phyloP scores from a whole-genome alignment of 2,888 invertebrate genomes.

The Dinocampus coccinellae region DNA sequence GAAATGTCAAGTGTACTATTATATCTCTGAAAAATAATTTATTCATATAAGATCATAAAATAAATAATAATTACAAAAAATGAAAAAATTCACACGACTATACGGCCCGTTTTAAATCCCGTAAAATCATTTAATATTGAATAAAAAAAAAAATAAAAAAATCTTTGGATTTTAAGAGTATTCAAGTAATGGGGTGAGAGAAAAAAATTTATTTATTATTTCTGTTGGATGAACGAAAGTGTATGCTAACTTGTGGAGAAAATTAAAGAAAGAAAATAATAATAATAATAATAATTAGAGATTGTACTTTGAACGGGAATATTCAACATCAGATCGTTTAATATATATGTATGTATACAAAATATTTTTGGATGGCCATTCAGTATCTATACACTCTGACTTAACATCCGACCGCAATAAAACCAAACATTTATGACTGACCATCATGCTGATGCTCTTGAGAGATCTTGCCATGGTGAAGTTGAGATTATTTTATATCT shows the following conservation, averaged over 20 bases:
- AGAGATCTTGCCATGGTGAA: conserved; percentile 11
- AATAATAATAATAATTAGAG: neutral
- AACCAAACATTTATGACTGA: conserved; percentile 56
- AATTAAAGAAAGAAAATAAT: neutral
- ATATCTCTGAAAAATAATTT: neutral
- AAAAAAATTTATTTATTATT: no score
- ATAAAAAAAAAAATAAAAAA: neutral
- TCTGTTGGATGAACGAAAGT: neutral
- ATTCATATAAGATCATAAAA: neutral
- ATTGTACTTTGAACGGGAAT: neutral
- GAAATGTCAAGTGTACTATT: neutral
- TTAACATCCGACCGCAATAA: conserved; percentile 47
- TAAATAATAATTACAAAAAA: no score
- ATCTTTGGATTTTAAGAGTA: neutral
- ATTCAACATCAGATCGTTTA: neutral
- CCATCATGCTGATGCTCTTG: conserved; percentile 34
- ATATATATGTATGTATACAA: neutral
- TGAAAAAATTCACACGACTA: neutral
- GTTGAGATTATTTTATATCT: neutral
- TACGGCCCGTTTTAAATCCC: neutral
- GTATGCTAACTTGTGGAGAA: neutral
- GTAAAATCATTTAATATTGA: neutral
- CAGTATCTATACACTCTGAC: neutral
- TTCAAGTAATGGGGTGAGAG: neutral
- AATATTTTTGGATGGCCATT: neutral